Base-by-base conservation (phyloP, 1,140 invertebrate species). In the Caenorhabditis latens region DNA sequence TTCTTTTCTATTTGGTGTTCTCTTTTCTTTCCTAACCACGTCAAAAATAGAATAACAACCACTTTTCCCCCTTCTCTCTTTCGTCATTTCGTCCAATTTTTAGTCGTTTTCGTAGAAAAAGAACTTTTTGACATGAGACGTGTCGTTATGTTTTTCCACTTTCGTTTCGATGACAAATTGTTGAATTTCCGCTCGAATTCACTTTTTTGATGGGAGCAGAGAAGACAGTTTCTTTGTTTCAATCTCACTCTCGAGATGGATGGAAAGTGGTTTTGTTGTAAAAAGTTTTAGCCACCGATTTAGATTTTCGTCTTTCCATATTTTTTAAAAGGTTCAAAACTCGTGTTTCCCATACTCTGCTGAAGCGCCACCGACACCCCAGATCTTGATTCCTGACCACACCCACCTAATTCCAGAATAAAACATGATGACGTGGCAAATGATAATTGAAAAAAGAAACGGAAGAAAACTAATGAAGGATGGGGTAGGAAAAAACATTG, bases 1-100 rank as follows among this genome's bases (percentile, higher is more conserved):
- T 48, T 71, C 61, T 9, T 9, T 40, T 65, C 9, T 67, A 21
- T 40, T 67, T 11, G 24, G 32, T 67, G 9, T 14, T 42, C 24
- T 19, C 42, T n/a, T 46, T n/a, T n/a, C n/a, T n/a, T 43, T 71
- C 67, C 40, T 19, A 1, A n/a, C n/a, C n/a, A 19, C 14, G 67
- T 71, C 42, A 71, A 71, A 71, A 48, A 71, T 71, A 48, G 67
- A 71, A 71, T 71, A 71, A 71, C 67, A 71, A 71, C 67, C 43
- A 71, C 50, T 53, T 53, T 53, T 53, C 50, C 11, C 50, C 32
- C 63, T 32, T 40, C 32, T 9, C 67, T 21, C 9, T 71, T 42
- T 48, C 43, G 43, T 71, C 67, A 71, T 32, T n/a, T 71, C 50
- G 50, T 46, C n/a, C 67, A 71, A 71, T 71, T 71, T 71, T 71